These are phyloP conservation scores for Carettochelys insculpta DNA, from an alignment of 2,113 vertebrate genomes.

Conservation along the genomic window DNA sequence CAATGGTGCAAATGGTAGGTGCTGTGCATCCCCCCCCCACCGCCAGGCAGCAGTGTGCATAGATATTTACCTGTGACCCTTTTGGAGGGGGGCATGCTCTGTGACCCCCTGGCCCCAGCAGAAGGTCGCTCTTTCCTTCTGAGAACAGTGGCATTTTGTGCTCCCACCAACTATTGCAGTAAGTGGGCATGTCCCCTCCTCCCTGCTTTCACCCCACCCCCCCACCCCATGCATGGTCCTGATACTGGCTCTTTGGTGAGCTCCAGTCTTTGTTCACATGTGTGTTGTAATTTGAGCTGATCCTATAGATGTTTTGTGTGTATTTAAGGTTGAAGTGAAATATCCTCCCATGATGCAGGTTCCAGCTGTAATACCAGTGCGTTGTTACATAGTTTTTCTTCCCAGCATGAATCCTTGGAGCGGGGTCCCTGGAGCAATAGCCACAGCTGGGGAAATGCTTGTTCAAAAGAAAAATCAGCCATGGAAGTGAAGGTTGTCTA, in stretches of 20 bases:
- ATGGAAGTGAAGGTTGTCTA: background rate
- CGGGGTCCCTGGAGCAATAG: background rate
- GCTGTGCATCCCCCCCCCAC: background rate
- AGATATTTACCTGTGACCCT: too few species aligned
- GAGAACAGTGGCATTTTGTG: too few species aligned
- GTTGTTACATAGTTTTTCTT: background rate
- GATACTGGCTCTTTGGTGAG: background rate
- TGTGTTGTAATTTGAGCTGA: background rate
- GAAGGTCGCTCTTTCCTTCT: too few species aligned
- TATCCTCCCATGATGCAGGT: background rate
- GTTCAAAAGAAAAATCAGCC: background rate
- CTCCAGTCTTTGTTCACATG: background rate
- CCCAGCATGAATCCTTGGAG: background rate
- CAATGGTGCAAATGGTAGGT: background rate
- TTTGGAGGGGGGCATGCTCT: too few species aligned
- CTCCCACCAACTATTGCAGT: too few species aligned
- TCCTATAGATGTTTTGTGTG: background rate
- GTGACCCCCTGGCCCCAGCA: too few species aligned
- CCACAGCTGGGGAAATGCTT: background rate
- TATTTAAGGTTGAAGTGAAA: background rate
- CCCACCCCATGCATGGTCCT: too few species aligned
- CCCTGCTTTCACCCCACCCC: too few species aligned
- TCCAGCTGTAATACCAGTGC: background rate
- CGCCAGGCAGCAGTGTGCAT: background rate
- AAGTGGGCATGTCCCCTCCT: too few species aligned